phyloP scores from a whole-genome alignment of 1,140 invertebrate genomes.

The Aphaenogaster floridana region DNA sequence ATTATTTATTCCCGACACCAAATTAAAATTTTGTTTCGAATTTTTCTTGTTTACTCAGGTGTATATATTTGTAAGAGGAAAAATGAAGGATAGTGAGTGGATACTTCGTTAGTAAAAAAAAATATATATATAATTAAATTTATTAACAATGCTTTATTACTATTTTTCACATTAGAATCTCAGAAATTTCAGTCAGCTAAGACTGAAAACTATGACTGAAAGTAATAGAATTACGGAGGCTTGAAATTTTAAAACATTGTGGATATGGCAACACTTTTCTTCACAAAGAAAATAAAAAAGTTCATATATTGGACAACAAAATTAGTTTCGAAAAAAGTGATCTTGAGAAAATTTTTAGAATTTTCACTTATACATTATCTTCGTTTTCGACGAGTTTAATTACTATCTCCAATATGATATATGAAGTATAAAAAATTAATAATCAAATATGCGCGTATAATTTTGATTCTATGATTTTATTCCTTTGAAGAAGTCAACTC shows the following conservation, averaged over 20 bases:
- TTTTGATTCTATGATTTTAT: slow-evolving; percentile 24
- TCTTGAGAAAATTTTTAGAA: not conserved
- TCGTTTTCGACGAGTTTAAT: not conserved
- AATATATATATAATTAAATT: slow-evolving; percentile 28
- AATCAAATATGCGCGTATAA: slow-evolving; percentile 22
- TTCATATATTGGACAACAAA: not conserved
- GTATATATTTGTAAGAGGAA: slow-evolving; percentile 1
- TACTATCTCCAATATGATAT: slow-evolving; percentile 22
- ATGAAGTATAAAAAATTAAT: slow-evolving; percentile 37
- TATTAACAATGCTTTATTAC: slow-evolving; percentile 69
- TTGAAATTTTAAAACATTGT: slow-evolving; percentile 69
- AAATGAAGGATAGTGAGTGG: not conserved
- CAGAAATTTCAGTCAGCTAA: slow-evolving; percentile 68
- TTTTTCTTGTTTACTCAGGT: not conserved
- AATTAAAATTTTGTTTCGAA: slow-evolving; percentile 4
- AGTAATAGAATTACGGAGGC: slow-evolving; percentile 75
- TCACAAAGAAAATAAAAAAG: not conserved
- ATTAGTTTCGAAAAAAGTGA: not conserved
- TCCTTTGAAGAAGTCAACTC: not conserved
- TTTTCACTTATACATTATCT: not conserved
- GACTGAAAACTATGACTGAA: slow-evolving; percentile 72
- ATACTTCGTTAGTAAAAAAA: not conserved
- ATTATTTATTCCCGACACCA: not conserved
- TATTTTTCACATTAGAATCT: slow-evolving; percentile 76
- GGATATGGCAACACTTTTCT: slow-evolving; percentile 53